Base-by-base conservation (phyloP, 2,888 invertebrate genomes). In the Dorcus parallelipipedus region DNA sequence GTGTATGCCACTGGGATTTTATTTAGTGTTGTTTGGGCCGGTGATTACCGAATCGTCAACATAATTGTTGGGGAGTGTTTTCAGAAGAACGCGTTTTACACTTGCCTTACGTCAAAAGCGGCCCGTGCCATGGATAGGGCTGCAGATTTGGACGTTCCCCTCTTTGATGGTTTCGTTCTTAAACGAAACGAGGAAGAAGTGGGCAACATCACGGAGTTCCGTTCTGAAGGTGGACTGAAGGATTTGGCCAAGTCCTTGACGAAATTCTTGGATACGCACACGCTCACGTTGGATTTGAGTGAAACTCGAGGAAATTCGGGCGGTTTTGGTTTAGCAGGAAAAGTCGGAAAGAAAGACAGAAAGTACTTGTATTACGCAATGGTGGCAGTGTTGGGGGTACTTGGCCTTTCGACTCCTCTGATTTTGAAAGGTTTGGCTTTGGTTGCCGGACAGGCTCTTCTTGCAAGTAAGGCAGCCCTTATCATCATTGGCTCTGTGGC, bases 381-480 rank as follows among this genome's bases (percentile, higher is more conserved):
- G 48, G 73, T 76, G 72, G 76, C 73, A 0, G 65, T 78, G 17
- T 61, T 78, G 54, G 76, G 76, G 0, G 73, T 77, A 52, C 74
- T 88, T 75, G 87, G 87, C 66, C 82, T 89, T 60, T 86, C 87
- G 47, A 87, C 86, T 62, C 88, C 88, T 1, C 78, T 89, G 72
- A 85, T 87, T 42, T 78, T 89, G 69, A 88, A 89, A 77, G 86
- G 86, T 26, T 77, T 89, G 63, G 88, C 87, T 54, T 81, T 86
- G 33, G 85, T 89, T 68, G 88, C 89, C 49, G 87, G 86, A 49
- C 87, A 89, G 75, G 88, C 89, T 39, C 79, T 89, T 62, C 83
- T 89, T 61, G 86, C 88, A 65, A 87, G 87, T 74, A 89, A 89
- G 74, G 86, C 88, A 49, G 89, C 89, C 2, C 76, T 89, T 58